A percentile compares a stretch with the other conserved stretches of the same genome.
These are phyloP conservation scores for Dilophus febrilis DNA, from an alignment of 2,888 invertebrate genomes.

Conservation along the genomic window DNA sequence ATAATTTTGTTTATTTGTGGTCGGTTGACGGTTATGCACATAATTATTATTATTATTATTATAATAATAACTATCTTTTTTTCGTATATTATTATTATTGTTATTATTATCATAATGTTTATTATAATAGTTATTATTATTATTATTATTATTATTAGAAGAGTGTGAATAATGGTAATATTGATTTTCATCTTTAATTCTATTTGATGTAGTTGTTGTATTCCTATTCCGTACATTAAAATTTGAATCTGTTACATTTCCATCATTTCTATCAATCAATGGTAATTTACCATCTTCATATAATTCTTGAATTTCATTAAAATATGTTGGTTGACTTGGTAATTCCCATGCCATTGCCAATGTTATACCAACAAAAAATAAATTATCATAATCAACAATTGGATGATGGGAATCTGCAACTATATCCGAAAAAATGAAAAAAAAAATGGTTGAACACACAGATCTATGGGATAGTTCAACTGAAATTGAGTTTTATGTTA, in stretches of 20 bases:
- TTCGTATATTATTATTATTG: neutral
- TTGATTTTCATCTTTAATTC: neutral
- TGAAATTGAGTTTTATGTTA: too few relatives aligned
- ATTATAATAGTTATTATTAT: neutral
- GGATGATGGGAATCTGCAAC: too few relatives aligned
- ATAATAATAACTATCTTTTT: neutral
- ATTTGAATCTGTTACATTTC: conserved; percentile 1
- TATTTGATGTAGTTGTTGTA: neutral
- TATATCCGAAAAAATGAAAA: too few relatives aligned
- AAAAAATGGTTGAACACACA: too few relatives aligned
- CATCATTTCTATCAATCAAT: neutral
- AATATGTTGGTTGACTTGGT: conserved; percentile 34
- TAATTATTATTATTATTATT: neutral
- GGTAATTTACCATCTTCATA: conserved; percentile 2
- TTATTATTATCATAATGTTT: neutral
- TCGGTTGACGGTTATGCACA: neutral
- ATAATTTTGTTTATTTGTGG: neutral
- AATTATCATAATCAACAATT: neutral
- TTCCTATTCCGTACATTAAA: neutral
- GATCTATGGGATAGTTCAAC: too few relatives aligned
- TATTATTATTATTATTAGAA: neutral
- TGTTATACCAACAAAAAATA: conserved; percentile 23
- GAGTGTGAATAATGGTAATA: neutral
- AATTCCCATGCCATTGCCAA: conserved; percentile 51
- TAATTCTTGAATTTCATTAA: neutral